Evolutionary conservation across 2,113 vertebrate genomes (phyloP), one percentile per base, ranked within the genome.

Genomic region (Sylvilagus bachmani): DNA sequence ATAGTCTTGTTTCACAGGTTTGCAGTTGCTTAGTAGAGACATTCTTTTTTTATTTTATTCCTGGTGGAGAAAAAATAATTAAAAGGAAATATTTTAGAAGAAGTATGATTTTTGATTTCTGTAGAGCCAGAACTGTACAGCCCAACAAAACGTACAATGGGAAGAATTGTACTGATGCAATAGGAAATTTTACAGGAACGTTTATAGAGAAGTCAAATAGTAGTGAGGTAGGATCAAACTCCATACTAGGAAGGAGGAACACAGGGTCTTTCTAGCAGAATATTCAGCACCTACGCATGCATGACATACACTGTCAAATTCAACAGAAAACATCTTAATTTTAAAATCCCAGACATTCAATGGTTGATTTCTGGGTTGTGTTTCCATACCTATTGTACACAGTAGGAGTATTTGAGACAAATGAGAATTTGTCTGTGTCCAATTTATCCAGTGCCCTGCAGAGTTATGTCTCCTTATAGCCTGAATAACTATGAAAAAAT

Each of bases 21-120:
- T 95, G 24, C 29, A 92, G 71, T 88, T 94, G n/a, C 5, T 51
- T 92, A 27, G 77, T 82, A 86, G 29, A 91, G 62, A 75, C 24
- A 88, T 85, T 85, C n/a, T 70, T 90, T 58, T 29, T 55, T 71
- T 12, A n/a, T 83, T 93, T 89, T 31, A 83, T 67, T 73, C 25
- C 10, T 33, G 13, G 6, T 71, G 38, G 12, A 33, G 12, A 38
- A n/a, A 95, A 31, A 44, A 71, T 73, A 77, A 51, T 78, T 79
- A 66, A 64, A 55, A 94, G 14, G 89, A 55, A 89, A 97, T 94
- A 17, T 75, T 95, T 94, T 81, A 64, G 38, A 96, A 75, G 24
- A 17, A 91, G 36, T 29, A 67, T 69, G 24, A 61, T 89, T 80
- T 95, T 82, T 95, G 12, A 55, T 89, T 90, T 93, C 53, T 79